Conservation (phyloP, 1,140 invertebrate species). For the Euura saliciscinereae region DNA sequence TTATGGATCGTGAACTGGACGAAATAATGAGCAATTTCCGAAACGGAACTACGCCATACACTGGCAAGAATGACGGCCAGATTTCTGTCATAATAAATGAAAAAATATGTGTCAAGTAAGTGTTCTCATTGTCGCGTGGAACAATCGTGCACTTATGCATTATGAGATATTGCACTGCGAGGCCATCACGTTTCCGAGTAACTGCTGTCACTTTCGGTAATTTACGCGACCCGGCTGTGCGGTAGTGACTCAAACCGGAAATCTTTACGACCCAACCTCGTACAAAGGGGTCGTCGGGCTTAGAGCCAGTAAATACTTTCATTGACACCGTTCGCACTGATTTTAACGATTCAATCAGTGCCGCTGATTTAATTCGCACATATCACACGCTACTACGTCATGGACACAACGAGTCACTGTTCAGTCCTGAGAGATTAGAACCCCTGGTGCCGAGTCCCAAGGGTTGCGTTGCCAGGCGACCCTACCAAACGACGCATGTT, state of each 20-base stretch:
- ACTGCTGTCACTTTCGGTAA: background rate
- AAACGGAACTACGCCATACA: too few relatives aligned
- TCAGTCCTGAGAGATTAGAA: too few relatives aligned
- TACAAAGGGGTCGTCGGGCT: background rate
- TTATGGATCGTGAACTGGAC: too few relatives aligned
- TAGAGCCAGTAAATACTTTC: background rate
- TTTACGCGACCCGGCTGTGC: background rate
- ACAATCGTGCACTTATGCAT: background rate
- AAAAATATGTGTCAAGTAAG: too few relatives aligned
- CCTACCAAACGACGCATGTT: too few relatives aligned
- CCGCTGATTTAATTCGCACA: too few relatives aligned
- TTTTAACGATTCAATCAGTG: background rate
- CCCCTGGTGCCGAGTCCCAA: background rate
- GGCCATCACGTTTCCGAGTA: background rate
- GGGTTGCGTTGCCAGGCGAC: background rate
- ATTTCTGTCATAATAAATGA: too few relatives aligned
- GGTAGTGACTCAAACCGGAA: slow-evolving; percentile 1
- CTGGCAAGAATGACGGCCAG: too few relatives aligned
- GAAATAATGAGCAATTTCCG: too few relatives aligned
- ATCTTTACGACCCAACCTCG: background rate
- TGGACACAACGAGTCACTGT: too few relatives aligned
- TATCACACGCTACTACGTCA: too few relatives aligned
- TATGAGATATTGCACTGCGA: background rate
- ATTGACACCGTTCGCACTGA: background rate
- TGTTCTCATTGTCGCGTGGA: too few relatives aligned